These are phyloP conservation scores for Trichogramma pretiosum DNA, from an alignment of 1,140 invertebrate species.

Conservation along the genomic window DNA sequence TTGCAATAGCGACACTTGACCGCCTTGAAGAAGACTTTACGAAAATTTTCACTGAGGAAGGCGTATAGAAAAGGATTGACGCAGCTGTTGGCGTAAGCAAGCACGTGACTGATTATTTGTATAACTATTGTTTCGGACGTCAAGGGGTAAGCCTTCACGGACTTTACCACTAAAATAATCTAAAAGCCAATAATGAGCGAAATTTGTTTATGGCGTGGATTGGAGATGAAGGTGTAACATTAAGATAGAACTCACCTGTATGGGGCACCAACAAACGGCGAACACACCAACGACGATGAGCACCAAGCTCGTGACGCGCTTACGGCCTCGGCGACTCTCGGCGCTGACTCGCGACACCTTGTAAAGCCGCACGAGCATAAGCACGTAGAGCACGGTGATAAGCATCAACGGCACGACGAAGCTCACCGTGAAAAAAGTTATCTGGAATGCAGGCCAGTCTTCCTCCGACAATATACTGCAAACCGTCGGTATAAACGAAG, in stretches of 20 bases:
- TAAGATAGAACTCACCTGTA: slow-evolving; percentile 77
- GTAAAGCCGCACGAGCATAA: slow-evolving; percentile 84
- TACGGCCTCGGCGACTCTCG: slow-evolving; percentile 72
- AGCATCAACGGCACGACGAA: slow-evolving; percentile 78
- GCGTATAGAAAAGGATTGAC: slow-evolving; percentile 95
- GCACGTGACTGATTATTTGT: slow-evolving; percentile 79
- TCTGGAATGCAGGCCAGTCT: slow-evolving; percentile 47
- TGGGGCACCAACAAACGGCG: slow-evolving; percentile 91
- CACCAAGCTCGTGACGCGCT: slow-evolving; percentile 86
- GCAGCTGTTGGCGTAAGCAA: slow-evolving; percentile 91
- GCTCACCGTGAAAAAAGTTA: slow-evolving; percentile 76
- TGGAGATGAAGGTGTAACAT: background rate
- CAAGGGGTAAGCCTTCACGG: slow-evolving; percentile 60
- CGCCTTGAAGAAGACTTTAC: slow-evolving; percentile 71
- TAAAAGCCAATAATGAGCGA: too few species aligned
- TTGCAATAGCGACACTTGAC: slow-evolving; percentile 44
- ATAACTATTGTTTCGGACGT: slow-evolving; percentile 57
- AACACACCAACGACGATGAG: slow-evolving; percentile 90
- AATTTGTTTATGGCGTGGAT: too few species aligned
- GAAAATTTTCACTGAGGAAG: slow-evolving; percentile 79
- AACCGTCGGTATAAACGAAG: too few species aligned
- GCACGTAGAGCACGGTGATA: slow-evolving; percentile 82
- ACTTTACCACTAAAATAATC: slow-evolving; percentile 73
- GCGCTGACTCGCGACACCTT: slow-evolving; percentile 63
- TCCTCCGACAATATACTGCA: slow-evolving; percentile 36